These are phyloP conservation scores for Smittia sp. DNA, from an alignment of 2,888 invertebrate genomes.

Conservation along the genomic window DNA sequence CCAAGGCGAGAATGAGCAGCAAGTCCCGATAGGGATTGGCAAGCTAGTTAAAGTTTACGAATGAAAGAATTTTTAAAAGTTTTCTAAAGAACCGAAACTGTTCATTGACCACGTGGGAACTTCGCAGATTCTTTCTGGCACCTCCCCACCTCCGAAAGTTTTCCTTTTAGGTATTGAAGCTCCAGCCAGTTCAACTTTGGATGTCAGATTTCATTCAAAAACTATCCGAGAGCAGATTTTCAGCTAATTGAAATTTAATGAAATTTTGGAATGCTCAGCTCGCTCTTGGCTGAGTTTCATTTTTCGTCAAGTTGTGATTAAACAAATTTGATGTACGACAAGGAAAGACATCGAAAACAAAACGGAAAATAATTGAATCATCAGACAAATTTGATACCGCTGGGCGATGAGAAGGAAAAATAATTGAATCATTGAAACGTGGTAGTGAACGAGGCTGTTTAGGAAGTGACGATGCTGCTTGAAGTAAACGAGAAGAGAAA, in stretches of 20 bases:
- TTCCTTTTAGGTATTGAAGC: no score
- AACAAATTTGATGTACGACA: slow-evolving; percentile 18
- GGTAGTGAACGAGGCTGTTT: background rate
- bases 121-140: no score
- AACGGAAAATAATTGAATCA: slow-evolving; percentile 33
- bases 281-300: background rate
- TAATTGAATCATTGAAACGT: slow-evolving; percentile 25
- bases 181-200: no score
- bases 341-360: background rate
- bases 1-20: no score
- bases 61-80: no score
- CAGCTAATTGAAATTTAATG: background rate
- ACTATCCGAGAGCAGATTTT: background rate
- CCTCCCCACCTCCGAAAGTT: no score
- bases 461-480: background rate
- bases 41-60: no score
- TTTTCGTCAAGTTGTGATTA: background rate
- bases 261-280: background rate
- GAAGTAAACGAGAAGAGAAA: background rate
- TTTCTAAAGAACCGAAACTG: no score
- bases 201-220: no score
- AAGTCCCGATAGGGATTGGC: no score
- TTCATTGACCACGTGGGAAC: no score
- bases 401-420: background rate
- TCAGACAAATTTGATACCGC: slow-evolving; percentile 28